phyloP scores from a whole-genome alignment of 2,113 vertebrate species.

The Zootoca vivipara region DNA sequence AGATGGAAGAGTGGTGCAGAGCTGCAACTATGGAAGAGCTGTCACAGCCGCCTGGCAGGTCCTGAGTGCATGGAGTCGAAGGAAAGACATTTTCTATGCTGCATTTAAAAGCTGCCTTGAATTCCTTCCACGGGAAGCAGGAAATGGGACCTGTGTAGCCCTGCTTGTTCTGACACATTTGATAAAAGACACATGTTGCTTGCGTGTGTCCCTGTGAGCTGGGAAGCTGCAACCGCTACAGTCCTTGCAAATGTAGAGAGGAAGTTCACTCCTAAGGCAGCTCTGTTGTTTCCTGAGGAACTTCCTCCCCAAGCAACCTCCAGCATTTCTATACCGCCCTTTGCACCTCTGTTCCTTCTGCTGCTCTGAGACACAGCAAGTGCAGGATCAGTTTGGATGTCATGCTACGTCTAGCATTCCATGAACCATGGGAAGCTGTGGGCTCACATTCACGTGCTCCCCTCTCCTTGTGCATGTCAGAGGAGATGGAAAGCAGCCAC shows the following conservation, averaged over 20 bases:
- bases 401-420: not conserved
- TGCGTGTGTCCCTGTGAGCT: not conserved
- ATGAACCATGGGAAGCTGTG: not conserved
- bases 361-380: not conserved
- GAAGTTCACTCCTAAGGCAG: not conserved
- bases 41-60: not conserved
- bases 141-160: not conserved
- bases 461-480: not conserved
- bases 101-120: not conserved
- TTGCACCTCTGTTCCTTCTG: not conserved
- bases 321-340: not conserved
- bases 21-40: too few relatives aligned
- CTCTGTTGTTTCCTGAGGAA: not conserved
- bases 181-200: not conserved
- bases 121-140: not conserved
- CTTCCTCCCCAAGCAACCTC: not conserved
- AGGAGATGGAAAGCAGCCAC: too few relatives aligned
- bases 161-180: too few relatives aligned
- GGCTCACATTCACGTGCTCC: not conserved
- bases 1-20: too few relatives aligned
- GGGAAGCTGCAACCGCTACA: not conserved
- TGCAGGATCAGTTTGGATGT: not conserved
- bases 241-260: not conserved
- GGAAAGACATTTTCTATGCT: not conserved
- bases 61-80: not conserved